Conservation (phyloP, 2,888 invertebrate species). For the Caenorhabditis macrosperma region DNA sequence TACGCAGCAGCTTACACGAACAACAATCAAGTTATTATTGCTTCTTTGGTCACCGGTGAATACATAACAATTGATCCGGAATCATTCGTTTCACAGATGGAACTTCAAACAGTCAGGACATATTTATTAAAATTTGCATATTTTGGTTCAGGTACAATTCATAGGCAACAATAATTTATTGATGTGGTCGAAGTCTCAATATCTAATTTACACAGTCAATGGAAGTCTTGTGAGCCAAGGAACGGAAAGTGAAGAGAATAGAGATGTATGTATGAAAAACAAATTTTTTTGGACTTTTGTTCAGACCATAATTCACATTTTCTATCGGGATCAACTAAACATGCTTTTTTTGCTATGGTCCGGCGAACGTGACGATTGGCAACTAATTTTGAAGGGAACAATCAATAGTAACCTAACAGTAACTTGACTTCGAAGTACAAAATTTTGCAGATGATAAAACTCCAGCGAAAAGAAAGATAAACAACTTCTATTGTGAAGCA, state of each 20-base stretch:
- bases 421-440: no score
- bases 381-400: conserved; percentile 51
- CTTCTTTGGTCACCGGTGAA: conserved; percentile 95
- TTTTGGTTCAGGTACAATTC: conserved; percentile 43
- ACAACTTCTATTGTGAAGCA: conserved; percentile 54
- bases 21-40: conserved; percentile 89
- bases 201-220: conserved; percentile 68
- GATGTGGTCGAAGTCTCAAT: conserved; percentile 72
- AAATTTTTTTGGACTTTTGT: not conserved
- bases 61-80: conserved; percentile 91
- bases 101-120: conserved; percentile 84
- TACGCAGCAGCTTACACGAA: conserved; percentile 96
- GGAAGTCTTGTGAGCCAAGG: conserved; percentile 65
- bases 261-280: not conserved
- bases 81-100: conserved; percentile 84
- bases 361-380: conserved; percentile 75
- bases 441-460: conserved; percentile 46
- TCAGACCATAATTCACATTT: conserved; percentile 65
- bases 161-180: conserved; percentile 59
- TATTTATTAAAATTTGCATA: not conserved
- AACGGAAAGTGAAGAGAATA: conserved; percentile 18
- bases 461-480: conserved; percentile 25
- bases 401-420: conserved; percentile 42
- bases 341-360: conserved; percentile 60
- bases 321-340: conserved; percentile 54